Evolutionary conservation across 2,888 invertebrate genomes (phyloP), one percentile per base, ranked within the genome.

Genomic region (Drosophila anomelani): DNA sequence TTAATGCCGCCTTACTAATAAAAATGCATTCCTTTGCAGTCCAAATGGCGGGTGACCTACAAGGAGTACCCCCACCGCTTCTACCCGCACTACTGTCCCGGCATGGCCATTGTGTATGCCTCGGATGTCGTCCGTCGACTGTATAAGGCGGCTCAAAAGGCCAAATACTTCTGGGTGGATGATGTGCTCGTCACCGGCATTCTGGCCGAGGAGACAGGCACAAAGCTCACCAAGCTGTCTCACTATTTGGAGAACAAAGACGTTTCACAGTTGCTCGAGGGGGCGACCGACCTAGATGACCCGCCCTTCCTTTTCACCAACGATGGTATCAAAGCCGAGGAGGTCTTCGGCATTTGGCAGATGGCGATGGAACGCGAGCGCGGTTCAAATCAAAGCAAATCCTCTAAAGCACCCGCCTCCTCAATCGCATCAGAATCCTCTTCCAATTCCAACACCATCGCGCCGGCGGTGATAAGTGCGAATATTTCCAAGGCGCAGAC

Each of bases 101-200:
- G 97, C 29, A 95, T 94, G 94, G 94, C 94, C 3, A 94, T 96
- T 67, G 92, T 96, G 13, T 95, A 95, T 85, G 95, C 95, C 0
- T 93, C 94, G 46, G 95, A 95, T 88, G 94, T 94, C 43, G 94
- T 94, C 17, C 93, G 93, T 66, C 92, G 93, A 34, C 91, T 95
- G 15, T 94, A 95, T 56, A 93, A 92, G 61, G 94, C 94, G 53
- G 95, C 95, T 1, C 95, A 95, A 82, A 92, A 91, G 9, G 92
- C 93, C 4, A 94, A 94, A 3, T 96, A 95, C 89, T 96, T 97
- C 93, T 97, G 97, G 97, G 95, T 97, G 56, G 97, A 97, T 89
- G 97, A 97, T 91, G 96, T 96, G 39, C 96, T 95, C 84, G 93
- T 97, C 41, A 96, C 97, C 0, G 97, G 96, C 29, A 93, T 94